These are phyloP conservation scores for Peromyscus polionotus DNA, from an alignment of 2,113 vertebrate genomes.

Conservation along the genomic window DNA sequence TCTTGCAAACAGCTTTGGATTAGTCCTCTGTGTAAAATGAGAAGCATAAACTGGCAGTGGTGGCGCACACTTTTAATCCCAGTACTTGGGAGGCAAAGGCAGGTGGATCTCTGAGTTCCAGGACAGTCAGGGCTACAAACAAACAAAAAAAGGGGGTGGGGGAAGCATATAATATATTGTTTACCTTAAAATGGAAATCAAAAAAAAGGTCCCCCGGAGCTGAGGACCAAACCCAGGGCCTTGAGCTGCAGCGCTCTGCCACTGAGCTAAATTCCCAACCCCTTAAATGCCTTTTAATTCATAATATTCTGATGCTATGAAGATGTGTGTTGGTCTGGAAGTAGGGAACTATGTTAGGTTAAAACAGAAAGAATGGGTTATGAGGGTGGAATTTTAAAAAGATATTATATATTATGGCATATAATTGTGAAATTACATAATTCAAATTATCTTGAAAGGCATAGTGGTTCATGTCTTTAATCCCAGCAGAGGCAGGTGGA, in stretches of 20 bases:
- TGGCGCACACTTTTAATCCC: background rate
- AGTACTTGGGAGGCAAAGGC: background rate
- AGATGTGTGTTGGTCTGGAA: conserved; percentile 41
- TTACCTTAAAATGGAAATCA: conserved; percentile 2
- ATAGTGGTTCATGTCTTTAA: background rate
- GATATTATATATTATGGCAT: background rate
- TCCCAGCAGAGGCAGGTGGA: background rate
- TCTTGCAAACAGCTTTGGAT: conserved; percentile 17
- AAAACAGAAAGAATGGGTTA: background rate
- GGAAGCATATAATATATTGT: conserved; percentile 28
- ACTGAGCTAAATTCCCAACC: no score
- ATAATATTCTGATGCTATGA: conserved; percentile 3
- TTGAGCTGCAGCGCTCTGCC: no score
- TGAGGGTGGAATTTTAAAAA: background rate
- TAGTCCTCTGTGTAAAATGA: conserved; percentile 34
- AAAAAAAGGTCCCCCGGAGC: background rate
- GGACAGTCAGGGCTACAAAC: background rate
- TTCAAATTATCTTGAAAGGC: background rate
- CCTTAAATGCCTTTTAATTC: conserved; percentile 40
- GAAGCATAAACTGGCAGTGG: background rate
- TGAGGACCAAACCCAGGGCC: no score
- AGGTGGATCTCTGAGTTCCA: background rate
- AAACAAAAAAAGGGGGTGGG: background rate
- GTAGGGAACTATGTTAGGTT: conserved; percentile 26
- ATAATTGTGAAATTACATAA: conserved; percentile 34